phyloP scores from a whole-genome alignment of 2,888 invertebrate species.

The Ypsolopha sequella region DNA sequence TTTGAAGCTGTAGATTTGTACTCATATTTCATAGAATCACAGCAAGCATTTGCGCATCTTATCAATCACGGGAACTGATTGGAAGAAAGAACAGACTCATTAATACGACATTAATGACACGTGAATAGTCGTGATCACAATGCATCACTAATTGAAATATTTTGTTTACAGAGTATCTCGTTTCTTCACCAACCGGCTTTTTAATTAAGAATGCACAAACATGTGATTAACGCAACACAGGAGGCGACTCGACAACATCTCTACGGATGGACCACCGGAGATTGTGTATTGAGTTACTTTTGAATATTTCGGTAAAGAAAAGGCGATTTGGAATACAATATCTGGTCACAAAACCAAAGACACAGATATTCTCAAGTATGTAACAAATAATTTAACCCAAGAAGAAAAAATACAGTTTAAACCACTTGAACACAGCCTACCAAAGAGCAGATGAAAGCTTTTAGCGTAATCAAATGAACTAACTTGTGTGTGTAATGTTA shows the following conservation, averaged over 20 bases:
- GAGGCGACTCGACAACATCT: conserved; percentile 17
- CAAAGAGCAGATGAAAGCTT: background rate
- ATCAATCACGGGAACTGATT: background rate
- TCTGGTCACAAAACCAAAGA: no score
- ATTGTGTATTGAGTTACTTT: no score
- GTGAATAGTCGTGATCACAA: background rate
- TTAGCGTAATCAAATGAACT: background rate
- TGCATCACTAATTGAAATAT: background rate
- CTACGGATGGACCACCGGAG: conserved; percentile 20
- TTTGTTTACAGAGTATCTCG: conserved; percentile 15
- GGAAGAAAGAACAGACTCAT: background rate
- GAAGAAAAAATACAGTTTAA: background rate
- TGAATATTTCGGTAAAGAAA: no score
- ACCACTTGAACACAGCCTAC: background rate
- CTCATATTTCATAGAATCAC: no score
- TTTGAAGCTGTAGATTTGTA: no score
- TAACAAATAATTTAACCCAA: background rate
- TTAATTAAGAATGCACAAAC: conserved; percentile 15
- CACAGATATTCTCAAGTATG: no score
- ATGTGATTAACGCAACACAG: conserved; percentile 14
- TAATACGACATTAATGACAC: background rate
- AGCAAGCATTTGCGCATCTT: no score
- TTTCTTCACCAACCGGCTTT: conserved; percentile 11
- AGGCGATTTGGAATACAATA: no score
- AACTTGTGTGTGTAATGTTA: background rate